Conservation (phyloP, 1,140 invertebrate species). For the Arctopsyche grandis region DNA sequence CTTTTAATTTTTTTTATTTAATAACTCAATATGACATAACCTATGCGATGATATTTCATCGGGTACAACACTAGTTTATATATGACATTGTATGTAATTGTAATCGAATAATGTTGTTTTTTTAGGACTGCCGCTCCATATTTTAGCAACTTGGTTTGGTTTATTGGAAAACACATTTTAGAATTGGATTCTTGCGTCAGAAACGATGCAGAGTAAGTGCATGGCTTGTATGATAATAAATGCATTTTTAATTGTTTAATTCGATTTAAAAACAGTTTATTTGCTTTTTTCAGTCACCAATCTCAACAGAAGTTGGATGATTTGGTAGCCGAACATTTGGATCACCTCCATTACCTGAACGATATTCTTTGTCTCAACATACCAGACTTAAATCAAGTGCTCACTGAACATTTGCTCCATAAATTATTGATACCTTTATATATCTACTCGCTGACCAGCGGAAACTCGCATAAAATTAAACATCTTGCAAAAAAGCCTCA, state of each 20-base stretch:
- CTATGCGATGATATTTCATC: too few relatives aligned
- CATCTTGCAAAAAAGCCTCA: slow-evolving; percentile 50
- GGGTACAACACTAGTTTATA: too few relatives aligned
- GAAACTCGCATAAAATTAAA: slow-evolving; percentile 57
- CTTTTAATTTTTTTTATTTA: too few relatives aligned
- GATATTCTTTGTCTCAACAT: slow-evolving; percentile 95
- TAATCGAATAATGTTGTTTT: slow-evolving; percentile 16
- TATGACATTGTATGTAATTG: too few relatives aligned
- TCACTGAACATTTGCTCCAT: slow-evolving; percentile 95
- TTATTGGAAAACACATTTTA: slow-evolving; percentile 97
- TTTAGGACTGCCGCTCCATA: slow-evolving; percentile 94
- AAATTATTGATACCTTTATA: slow-evolving; percentile 94
- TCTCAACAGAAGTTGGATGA: slow-evolving; percentile 91
- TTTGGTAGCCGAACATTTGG: slow-evolving; percentile 96
- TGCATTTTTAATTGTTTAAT: too few relatives aligned
- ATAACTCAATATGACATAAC: too few relatives aligned
- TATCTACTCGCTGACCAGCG: slow-evolving; percentile 85
- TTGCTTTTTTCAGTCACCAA: slow-evolving; percentile 77
- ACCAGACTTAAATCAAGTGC: slow-evolving; percentile 90
- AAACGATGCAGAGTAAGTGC: slow-evolving; percentile 92
- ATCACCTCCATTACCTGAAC: slow-evolving; percentile 98
- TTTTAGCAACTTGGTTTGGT: slow-evolving; percentile 99
- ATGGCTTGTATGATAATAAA: slow-evolving; percentile 24
- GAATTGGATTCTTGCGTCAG: slow-evolving; percentile 95
- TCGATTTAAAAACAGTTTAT: neutral